A percentile compares a stretch with the other conserved stretches of the same genome.
These are phyloP conservation scores for Thermophis baileyi DNA, from an alignment of 2,113 vertebrate species.

Conservation along the genomic window DNA sequence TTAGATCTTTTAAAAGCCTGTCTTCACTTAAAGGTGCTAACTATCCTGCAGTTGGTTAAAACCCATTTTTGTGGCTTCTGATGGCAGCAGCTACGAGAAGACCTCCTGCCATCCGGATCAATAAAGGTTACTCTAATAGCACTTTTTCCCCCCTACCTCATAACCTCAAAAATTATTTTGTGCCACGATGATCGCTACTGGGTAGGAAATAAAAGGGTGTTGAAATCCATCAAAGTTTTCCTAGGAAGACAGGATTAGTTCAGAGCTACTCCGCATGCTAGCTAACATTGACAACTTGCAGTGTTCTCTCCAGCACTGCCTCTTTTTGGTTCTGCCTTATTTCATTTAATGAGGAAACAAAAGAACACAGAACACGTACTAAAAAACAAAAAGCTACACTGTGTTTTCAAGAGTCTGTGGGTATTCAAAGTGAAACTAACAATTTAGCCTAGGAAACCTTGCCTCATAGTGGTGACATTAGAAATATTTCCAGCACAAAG, in stretches of 20 bases:
- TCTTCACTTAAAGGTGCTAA: constrained; percentile 57
- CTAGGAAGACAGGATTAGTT: constrained; percentile 57
- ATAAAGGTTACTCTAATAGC: constrained; percentile 55
- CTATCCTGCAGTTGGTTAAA: constrained; percentile 57
- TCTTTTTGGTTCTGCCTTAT: constrained; percentile 34
- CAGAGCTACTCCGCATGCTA: constrained; percentile 52
- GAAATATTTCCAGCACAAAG: constrained; percentile 32
- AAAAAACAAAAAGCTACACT: constrained; percentile 15
- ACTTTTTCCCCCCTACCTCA: constrained; percentile 54
- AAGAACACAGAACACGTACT: not conserved
- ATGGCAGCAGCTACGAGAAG: constrained; percentile 40
- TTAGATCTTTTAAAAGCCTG: constrained; percentile 25
- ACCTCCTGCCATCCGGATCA: constrained; percentile 59
- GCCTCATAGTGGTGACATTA: constrained; percentile 5
- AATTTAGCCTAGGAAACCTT: constrained; percentile 19
- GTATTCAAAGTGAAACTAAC: constrained; percentile 39
- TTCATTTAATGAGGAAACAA: constrained; percentile 29
- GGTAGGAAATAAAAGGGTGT: constrained; percentile 62
- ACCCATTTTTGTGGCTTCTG: constrained; percentile 35
- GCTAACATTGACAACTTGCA: constrained; percentile 45
- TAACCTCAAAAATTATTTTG: constrained; percentile 65
- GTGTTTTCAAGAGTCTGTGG: constrained; percentile 30
- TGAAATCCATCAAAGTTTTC: constrained; percentile 59
- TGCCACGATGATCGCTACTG: constrained; percentile 52
- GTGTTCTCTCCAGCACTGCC: constrained; percentile 15